Base-by-base conservation (phyloP, 2,888 invertebrate genomes). In the Lobophora halterata region DNA sequence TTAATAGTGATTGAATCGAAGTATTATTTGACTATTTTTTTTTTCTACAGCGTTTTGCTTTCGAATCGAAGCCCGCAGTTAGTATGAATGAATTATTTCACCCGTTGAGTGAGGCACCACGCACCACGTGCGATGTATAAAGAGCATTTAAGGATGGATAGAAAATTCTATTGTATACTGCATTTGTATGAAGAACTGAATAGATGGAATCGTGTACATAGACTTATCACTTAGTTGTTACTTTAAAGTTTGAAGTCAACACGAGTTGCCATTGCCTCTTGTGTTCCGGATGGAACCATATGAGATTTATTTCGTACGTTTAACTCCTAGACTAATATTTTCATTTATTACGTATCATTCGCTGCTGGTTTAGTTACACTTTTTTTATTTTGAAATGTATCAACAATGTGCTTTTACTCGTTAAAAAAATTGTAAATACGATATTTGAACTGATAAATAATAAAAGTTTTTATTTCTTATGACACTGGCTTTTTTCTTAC, bases 371-470 rank as follows among this genome's bases (percentile, higher is more conserved):
- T 69, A 64, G 62, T 69, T 67, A 61, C 58, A 52, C 65, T 66
- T 64, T 61, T 62, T 59, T 71, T n/a, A n/a, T 73, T 72, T 71
- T 66, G 66, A 56, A 70, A 71, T 78, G 73, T 79, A 70, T 80
- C 81, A 79, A 85, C 75, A 79, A 81, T 80, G 82, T 85, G 85
- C 86, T 86, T 86, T 83, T 85, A 83, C 74, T 85, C 76, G 78
- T 82, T 83, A 77, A 82, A 86, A 86, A 77, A 68, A 80, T 74
- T 88, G 88, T 88, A 88, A 85, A 88, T 88, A 88, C 71, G 86
- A 88, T 86, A 88, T 87, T 88, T 88, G 88, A 88, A 88, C 88
- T 88, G 88, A 88, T 88, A 87, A n/a, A 88, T 87, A 88, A 88
- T 86, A 85, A 86, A 82, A 82, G 79, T 78, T 79, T 79, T 83